Conservation (phyloP, 2,888 invertebrate species). For the Physocephala rufipes region DNA sequence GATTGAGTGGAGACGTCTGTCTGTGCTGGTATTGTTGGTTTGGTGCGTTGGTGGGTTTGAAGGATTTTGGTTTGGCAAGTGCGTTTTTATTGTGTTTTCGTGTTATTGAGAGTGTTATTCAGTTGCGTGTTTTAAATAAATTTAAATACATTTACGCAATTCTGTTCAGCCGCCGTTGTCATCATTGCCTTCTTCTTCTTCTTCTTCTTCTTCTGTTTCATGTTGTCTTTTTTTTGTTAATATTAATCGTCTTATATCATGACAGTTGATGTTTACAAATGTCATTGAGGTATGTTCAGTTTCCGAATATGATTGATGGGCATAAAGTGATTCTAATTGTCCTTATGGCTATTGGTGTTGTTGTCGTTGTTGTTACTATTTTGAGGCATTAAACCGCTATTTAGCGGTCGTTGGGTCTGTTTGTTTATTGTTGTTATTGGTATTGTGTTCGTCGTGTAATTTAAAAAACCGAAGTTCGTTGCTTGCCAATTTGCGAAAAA, state of each 20-base stretch:
- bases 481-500: conserved; percentile 31
- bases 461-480: conserved; percentile 1
- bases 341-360: conserved; percentile 16
- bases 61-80: too few relatives aligned
- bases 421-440: conserved; percentile 6
- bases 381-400: conserved; percentile 10
- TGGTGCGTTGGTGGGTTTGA: conserved; percentile 8
- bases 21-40: neutral
- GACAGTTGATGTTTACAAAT: conserved; percentile 36
- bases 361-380: neutral
- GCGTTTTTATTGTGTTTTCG: conserved; percentile 22
- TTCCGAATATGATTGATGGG: conserved; percentile 34
- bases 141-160: conserved; percentile 46
- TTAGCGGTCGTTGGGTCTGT: conserved; percentile 6
- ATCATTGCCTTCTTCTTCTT: neutral
- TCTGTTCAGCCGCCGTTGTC: conserved; percentile 4
- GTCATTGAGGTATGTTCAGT: conserved; percentile 38
- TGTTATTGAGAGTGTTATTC: conserved; percentile 46
- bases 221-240: neutral
- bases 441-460: conserved; percentile 21
- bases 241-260: conserved; percentile 4
- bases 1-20: conserved; percentile 18
- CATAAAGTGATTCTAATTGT: conserved; percentile 15
- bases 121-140: conserved; percentile 50
- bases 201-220: neutral